Base-by-base conservation (phyloP, 2,888 invertebrate genomes). In the Leptopilina myrica region DNA sequence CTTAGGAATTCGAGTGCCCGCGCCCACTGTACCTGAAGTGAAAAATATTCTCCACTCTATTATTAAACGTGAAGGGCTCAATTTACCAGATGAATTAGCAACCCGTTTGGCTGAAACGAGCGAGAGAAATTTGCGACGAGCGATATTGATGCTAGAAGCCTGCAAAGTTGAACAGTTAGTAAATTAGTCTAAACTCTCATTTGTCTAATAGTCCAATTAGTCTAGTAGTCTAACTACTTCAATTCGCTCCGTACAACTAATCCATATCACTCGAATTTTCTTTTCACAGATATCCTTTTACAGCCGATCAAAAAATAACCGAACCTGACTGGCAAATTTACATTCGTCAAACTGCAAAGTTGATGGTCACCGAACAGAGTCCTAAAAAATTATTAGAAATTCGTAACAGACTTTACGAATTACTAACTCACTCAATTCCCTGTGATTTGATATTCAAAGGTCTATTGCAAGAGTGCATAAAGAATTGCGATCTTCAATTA, bases 291-390 rank as follows among this genome's bases (percentile, higher is more conserved):
- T 97, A 97, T 92, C 98, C 98, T 11, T 96, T 97, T 87, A 95
- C 94, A 2, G 88, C 93, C 0, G 95, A 97, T 89, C 98, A 98
- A 91, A 94, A 95, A 83, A 95, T 99, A 73, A 93, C 95, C 0
- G 96, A 97, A 87, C 96, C 98, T 0, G 99, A 99, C 92, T 99
- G 99, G 99, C 96, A 98, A 90, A 91, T 95, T 9, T 99, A 95
- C 91, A 94, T 99, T 43, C 94, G 94, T 83, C 96, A 97, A 85
- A 98, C 98, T 4, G 98, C 98, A 0, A 94, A 94, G 79, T 94
- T 96, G 93, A 97, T 99, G 87, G 92, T 97, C 0, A 93, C 95
- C 6, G 97, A 98, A 88, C 99, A 99, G 90, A 96, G 95, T 80
- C 96, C 98, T 0, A 95, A 95, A 79, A 96, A 96, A 86, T 92